Evolutionary conservation across 2,888 invertebrate species (phyloP), one percentile per base, ranked within the genome.

Genomic region (Adelognathus sp.): DNA sequence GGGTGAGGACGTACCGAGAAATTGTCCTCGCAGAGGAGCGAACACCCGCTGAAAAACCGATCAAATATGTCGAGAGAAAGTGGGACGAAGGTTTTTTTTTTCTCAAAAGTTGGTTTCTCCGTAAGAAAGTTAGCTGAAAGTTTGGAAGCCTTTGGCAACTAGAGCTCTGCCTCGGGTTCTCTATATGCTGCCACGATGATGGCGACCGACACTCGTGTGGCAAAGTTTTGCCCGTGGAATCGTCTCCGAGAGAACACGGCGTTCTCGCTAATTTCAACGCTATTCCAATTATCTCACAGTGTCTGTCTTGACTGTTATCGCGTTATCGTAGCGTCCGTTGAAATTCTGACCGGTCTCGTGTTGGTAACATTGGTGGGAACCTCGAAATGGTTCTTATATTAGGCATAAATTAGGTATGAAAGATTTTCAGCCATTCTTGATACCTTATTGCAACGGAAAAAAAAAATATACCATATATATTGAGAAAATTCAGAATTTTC

Each of bases 61-160:
- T 72, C 66, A 18, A 61, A 66, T 67, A 60, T 60, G 16, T 77
- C 54, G 27, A 24, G 66, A 36, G 58, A 77, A 76, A 70, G 54
- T 79, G 54, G 76, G 70, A 46, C 76, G 27, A 61, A 67, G 67
- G 63, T 73, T 60, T 64, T 67, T 31, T 61, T 39, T 61, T 39
- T 31, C 29, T n/a, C 7, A 4, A 2, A 46, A 18, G 36, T n/a
- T n/a, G n/a, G n/a, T 41, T 56, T 33, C 50, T 71, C 64, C 36
- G 54, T 39, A 33, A 44, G 64, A 71, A 80, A 83, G 72, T 77
- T 75, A 33, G 14, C 41, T 21, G 7, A 18, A 66, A 79, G 64
- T 79, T 74, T 6, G 50, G 41, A 61, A 79, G 50, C 60, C 36
- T 61, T 71, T 46, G 54, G 44, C 36, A 74, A 16, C 50, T 2